Evolutionary conservation across 2,888 invertebrate genomes (phyloP).

Genomic region (Flexamia atlantica): DNA sequence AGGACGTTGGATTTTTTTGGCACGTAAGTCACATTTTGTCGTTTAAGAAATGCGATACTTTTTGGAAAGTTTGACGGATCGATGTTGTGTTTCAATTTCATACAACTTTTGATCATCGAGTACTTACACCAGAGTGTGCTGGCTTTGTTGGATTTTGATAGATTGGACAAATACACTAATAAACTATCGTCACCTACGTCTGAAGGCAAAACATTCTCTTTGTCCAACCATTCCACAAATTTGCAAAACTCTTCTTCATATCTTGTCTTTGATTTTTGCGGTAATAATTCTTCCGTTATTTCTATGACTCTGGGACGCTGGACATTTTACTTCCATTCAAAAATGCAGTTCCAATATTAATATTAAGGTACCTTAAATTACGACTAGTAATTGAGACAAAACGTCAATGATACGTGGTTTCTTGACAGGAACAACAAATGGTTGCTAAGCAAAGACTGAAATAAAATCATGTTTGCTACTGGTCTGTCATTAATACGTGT

Average conservation of each 20-base stretch:
- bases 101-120: constrained; percentile 31
- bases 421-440: too few relatives aligned
- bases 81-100: constrained; percentile 36
- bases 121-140: constrained; percentile 33
- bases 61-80: constrained; percentile 40
- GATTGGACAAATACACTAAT: constrained; percentile 32
- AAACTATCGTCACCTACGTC: constrained; percentile 8
- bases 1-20: constrained; percentile 46
- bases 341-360: too few relatives aligned
- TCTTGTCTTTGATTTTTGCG: background rate
- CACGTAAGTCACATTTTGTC: constrained; percentile 5
- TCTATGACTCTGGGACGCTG: background rate
- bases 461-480: too few relatives aligned
- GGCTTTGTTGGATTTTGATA: constrained; percentile 8
- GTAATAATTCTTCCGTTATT: background rate
- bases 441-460: too few relatives aligned
- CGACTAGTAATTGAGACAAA: too few relatives aligned
- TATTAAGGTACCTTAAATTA: too few relatives aligned
- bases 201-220: background rate
- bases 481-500: too few relatives aligned
- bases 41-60: constrained; percentile 18
- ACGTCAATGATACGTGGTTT: too few relatives aligned
- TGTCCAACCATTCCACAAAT: background rate
- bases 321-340: too few relatives aligned
- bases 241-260: constrained; percentile 18